Evolutionary conservation across 2,888 invertebrate genomes (phyloP).

Genomic region (Seira musarum): DNA sequence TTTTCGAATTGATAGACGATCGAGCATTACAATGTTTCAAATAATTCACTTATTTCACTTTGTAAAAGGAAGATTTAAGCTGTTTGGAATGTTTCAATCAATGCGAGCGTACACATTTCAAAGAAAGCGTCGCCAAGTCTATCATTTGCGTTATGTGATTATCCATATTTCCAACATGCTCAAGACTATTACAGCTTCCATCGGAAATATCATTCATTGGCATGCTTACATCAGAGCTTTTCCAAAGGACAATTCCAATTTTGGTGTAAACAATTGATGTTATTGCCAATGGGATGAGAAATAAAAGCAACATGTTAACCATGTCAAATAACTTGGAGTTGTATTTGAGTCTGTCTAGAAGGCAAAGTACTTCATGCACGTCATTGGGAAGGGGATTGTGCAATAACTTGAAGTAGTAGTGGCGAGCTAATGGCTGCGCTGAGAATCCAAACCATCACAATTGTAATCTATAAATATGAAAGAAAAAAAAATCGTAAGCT

Average conservation of each 20-base stretch:
- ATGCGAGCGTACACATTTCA: background rate
- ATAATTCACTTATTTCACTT: too few species aligned
- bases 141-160: slow-evolving; percentile 37
- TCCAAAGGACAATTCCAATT: slow-evolving; percentile 88
- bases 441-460: slow-evolving; percentile 85
- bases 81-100: slow-evolving; percentile 43
- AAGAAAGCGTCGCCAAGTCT: slow-evolving; percentile 29
- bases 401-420: slow-evolving; percentile 86
- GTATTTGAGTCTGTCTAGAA: slow-evolving; percentile 83
- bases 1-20: too few species aligned
- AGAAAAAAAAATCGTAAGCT: too few species aligned
- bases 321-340: slow-evolving; percentile 85
- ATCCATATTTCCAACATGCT: slow-evolving; percentile 19
- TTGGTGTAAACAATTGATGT: slow-evolving; percentile 86
- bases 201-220: slow-evolving; percentile 47
- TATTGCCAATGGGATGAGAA: slow-evolving; percentile 84
- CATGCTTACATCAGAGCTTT: slow-evolving; percentile 72
- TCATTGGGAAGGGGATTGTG: slow-evolving; percentile 76
- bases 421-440: slow-evolving; percentile 88
- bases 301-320: slow-evolving; percentile 87
- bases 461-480: slow-evolving; percentile 77
- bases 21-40: too few species aligned
- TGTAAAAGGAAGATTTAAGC: too few species aligned
- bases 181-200: slow-evolving; percentile 55
- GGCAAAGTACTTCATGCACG: slow-evolving; percentile 81